phyloP scores from a whole-genome alignment of 2,113 vertebrate genomes.

The Pteruthius melanotis region DNA sequence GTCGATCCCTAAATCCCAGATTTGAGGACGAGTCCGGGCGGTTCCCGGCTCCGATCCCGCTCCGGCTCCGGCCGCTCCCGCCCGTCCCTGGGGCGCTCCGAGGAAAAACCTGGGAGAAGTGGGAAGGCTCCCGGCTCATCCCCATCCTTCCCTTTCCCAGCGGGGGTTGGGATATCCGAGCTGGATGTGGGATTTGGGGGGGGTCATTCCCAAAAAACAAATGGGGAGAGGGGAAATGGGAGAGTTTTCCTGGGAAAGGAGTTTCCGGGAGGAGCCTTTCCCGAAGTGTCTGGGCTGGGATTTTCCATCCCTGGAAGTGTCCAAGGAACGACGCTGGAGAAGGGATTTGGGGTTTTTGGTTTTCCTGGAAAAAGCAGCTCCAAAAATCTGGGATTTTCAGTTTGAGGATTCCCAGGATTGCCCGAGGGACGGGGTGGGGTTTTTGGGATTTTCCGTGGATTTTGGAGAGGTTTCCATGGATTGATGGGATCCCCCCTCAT shows the following conservation, averaged over 20 bases:
- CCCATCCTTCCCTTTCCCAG: not conserved
- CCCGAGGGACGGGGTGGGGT: no score
- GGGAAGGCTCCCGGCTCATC: constrained; percentile 65
- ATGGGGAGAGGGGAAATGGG: not conserved
- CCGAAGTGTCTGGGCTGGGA: no score
- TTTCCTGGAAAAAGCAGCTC: not conserved
- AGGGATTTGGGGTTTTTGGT: no score
- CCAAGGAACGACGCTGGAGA: not conserved
- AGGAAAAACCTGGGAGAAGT: not conserved
- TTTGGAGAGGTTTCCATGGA: not conserved
- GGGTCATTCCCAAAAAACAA: no score
- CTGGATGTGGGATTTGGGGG: not conserved
- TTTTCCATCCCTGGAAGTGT: no score
- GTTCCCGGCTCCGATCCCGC: constrained; percentile 48
- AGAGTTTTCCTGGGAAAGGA: not conserved
- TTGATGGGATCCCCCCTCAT: no score
- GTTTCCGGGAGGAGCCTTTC: no score
- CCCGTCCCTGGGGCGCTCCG: constrained; percentile 57
- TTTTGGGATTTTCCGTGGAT: not conserved
- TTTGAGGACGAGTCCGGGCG: constrained; percentile 73
- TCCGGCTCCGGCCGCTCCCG: constrained; percentile 41
- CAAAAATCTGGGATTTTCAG: not conserved
- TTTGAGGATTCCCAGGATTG: not conserved
- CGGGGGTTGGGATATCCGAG: not conserved
- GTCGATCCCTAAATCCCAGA: constrained; percentile 10